These are phyloP conservation scores for Platichthys flesus DNA, from an alignment of 2,113 vertebrate species.

Conservation along the genomic window DNA sequence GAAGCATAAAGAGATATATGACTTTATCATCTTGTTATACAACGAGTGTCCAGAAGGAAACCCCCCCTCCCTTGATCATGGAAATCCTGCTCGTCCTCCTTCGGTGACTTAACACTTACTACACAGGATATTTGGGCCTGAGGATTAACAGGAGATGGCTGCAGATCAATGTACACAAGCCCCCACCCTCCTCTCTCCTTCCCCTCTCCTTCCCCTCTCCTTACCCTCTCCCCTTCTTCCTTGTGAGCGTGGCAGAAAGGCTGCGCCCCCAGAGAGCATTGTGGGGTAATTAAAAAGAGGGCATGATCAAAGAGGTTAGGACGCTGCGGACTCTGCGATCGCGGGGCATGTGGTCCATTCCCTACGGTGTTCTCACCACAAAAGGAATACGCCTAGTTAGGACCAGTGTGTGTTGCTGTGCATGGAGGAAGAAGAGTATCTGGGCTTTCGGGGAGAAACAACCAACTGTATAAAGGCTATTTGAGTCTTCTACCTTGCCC, in stretches of 20 bases:
- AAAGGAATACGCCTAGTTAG: slow-evolving; percentile 50
- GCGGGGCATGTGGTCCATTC: slow-evolving; percentile 55
- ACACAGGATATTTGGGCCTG: slow-evolving; percentile 64
- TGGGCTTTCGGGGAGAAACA: slow-evolving; percentile 41
- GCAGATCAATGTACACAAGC: slow-evolving; percentile 77
- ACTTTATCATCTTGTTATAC: neutral
- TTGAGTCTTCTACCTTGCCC: slow-evolving; percentile 24
- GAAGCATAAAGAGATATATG: neutral
- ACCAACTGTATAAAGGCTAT: slow-evolving; percentile 11
- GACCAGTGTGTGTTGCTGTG: slow-evolving; percentile 46
- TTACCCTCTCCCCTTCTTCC: slow-evolving; percentile 33
- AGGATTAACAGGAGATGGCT: slow-evolving; percentile 75
- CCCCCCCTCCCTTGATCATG: slow-evolving; percentile 16
- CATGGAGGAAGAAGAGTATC: slow-evolving; percentile 49
- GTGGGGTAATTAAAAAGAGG: slow-evolving; percentile 74
- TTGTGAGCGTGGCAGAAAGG: slow-evolving; percentile 55
- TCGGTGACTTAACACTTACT: slow-evolving; percentile 57
- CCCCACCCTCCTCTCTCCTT: slow-evolving; percentile 50
- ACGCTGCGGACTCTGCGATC: slow-evolving; percentile 62
- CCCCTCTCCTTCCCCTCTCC: slow-evolving; percentile 11
- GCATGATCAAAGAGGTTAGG: slow-evolving; percentile 63
- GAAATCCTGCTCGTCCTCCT: slow-evolving; percentile 63
- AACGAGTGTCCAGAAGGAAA: neutral
- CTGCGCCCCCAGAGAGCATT: slow-evolving; percentile 59
- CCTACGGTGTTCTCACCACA: slow-evolving; percentile 57